phyloP scores from a whole-genome alignment of 2,797 vertebrate species.

The Sebastes diploproa region DNA sequence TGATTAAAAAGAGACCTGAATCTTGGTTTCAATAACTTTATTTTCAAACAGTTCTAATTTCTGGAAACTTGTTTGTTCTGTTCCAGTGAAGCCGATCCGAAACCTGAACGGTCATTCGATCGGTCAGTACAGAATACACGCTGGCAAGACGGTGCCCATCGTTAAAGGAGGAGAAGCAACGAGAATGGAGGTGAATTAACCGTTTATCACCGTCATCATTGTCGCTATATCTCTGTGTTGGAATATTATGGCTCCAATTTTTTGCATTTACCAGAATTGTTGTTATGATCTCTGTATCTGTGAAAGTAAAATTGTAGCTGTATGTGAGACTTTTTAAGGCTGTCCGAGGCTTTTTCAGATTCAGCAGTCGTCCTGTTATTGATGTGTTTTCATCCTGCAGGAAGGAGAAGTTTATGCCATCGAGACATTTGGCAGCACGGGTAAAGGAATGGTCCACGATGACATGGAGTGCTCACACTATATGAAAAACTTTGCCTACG shows the following conservation, averaged over 20 bases:
- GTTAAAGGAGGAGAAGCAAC: constrained; percentile 99
- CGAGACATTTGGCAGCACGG: constrained; percentile 98
- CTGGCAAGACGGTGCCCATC: constrained; percentile 98
- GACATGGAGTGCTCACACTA: constrained; percentile 99
- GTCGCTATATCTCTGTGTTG: neutral
- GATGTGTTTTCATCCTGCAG: constrained; percentile 65
- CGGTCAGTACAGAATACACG: constrained; percentile 98
- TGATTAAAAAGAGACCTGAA: no score
- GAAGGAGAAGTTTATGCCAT: constrained; percentile 99
- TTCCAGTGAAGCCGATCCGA: constrained; percentile 95
- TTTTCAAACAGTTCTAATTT: neutral
- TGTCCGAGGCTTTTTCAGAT: neutral
- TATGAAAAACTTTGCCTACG: constrained; percentile 99
- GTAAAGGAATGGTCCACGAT: constrained; percentile 97
- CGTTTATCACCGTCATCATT: no score
- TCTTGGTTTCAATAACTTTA: no score
- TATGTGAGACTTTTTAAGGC: neutral
- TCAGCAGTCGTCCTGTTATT: neutral
- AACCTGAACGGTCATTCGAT: constrained; percentile 99
- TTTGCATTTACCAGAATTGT: neutral
- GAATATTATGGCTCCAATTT: neutral
- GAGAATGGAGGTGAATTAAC: constrained; percentile 90
- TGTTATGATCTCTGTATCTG: neutral
- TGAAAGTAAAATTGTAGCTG: neutral
- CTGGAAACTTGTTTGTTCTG: neutral